Conservation (phyloP, 2,888 invertebrate genomes). For the Stratiomys singularior region DNA sequence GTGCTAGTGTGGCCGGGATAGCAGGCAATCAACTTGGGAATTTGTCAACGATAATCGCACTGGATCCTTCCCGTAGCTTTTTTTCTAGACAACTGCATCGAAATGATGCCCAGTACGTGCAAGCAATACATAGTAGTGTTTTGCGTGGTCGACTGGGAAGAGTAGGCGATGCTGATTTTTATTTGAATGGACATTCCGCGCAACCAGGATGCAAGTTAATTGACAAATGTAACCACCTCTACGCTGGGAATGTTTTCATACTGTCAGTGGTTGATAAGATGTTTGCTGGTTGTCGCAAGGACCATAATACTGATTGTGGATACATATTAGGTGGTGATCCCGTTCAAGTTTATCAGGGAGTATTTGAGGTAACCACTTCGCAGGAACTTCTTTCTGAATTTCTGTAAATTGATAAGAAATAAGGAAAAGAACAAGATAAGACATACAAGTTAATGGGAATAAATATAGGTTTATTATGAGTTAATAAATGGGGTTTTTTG, state of each 20-base stretch:
- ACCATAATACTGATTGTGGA: background rate
- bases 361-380: background rate
- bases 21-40: background rate
- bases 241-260: background rate
- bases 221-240: background rate
- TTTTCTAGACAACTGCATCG: background rate
- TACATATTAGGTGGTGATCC: constrained; percentile 6
- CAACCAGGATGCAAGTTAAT: background rate
- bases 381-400: background rate
- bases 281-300: background rate
- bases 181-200: background rate
- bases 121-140: background rate
- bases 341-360: background rate
- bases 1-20: background rate
- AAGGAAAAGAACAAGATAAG: too few species aligned
- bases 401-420: background rate
- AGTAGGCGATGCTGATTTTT: background rate
- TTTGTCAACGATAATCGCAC: background rate
- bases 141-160: background rate
- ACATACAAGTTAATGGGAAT: too few species aligned
- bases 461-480: too few species aligned
- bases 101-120: background rate
- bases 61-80: background rate
- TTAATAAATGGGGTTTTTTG: too few species aligned
- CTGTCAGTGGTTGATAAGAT: background rate